phyloP scores from a whole-genome alignment of 2,888 invertebrate species.

The Eudemis profundana region DNA sequence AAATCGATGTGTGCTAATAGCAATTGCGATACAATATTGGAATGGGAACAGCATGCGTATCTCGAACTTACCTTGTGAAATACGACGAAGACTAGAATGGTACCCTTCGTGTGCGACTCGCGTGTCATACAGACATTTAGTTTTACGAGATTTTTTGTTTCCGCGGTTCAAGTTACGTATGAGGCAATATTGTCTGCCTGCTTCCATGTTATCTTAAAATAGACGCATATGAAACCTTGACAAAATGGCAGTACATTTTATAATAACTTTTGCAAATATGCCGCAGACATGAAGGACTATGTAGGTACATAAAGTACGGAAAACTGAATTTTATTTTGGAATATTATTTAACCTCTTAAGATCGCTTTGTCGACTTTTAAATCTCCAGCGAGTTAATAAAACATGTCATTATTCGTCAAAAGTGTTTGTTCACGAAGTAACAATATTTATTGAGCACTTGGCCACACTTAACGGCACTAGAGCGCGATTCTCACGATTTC shows the following conservation, averaged over 20 bases:
- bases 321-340: constrained; percentile 7
- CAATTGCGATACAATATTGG: constrained; percentile 41
- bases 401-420: constrained; percentile 18
- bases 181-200: constrained; percentile 28
- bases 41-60: constrained; percentile 42
- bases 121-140: constrained; percentile 38
- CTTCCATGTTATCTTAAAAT: constrained; percentile 30
- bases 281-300: neutral
- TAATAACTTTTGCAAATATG: neutral
- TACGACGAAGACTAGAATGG: constrained; percentile 32
- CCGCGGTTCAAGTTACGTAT: constrained; percentile 33
- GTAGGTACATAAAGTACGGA: neutral
- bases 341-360: constrained; percentile 18
- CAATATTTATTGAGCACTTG: constrained; percentile 71
- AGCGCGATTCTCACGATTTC: constrained; percentile 52
- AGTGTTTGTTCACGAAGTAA: constrained; percentile 60
- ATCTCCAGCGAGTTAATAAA: constrained; percentile 10
- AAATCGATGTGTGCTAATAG: constrained; percentile 44
- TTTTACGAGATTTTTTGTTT: constrained; percentile 35
- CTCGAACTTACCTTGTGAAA: constrained; percentile 44
- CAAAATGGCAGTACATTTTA: neutral
- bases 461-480: constrained; percentile 52
- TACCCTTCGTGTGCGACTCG: constrained; percentile 31
- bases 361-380: constrained; percentile 16
- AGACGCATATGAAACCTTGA: constrained; percentile 15